phyloP scores from a whole-genome alignment of 2,888 invertebrate genomes.

The Prosapia bicincta region DNA sequence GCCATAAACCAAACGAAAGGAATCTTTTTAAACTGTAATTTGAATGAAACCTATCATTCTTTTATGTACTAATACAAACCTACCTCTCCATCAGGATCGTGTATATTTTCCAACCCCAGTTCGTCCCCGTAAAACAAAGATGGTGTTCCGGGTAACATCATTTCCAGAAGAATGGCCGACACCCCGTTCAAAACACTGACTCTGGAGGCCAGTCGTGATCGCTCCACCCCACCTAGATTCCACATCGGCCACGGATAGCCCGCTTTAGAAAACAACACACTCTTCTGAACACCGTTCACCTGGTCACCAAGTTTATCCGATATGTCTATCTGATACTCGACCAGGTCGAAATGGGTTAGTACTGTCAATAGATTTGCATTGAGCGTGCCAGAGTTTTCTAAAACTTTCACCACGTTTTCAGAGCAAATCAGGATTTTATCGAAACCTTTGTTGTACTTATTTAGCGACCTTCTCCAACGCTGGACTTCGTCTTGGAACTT shows the following conservation, averaged over 20 bases:
- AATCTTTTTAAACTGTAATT: neutral
- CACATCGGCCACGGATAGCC: slow-evolving; percentile 76
- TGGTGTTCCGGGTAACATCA: slow-evolving; percentile 82
- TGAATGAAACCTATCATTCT: neutral
- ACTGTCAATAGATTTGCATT: slow-evolving; percentile 44
- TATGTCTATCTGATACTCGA: slow-evolving; percentile 65
- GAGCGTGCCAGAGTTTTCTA: slow-evolving; percentile 48
- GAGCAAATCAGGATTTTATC: slow-evolving; percentile 65
- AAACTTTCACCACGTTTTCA: slow-evolving; percentile 53
- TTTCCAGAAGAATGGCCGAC: slow-evolving; percentile 66
- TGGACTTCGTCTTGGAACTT: slow-evolving; percentile 57
- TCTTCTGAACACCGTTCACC: slow-evolving; percentile 55
- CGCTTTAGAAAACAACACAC: slow-evolving; percentile 58
- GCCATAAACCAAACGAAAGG: no score
- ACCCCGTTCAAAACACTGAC: slow-evolving; percentile 62
- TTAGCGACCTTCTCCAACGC: slow-evolving; percentile 62
- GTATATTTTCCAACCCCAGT: slow-evolving; percentile 63
- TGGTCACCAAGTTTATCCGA: slow-evolving; percentile 47
- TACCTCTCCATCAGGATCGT: slow-evolving; percentile 54
- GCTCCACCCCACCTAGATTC: slow-evolving; percentile 66
- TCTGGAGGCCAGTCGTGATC: slow-evolving; percentile 57
- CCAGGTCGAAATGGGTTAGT: slow-evolving; percentile 64
- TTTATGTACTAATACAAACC: neutral
- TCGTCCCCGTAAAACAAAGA: slow-evolving; percentile 92
- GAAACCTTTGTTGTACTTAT: slow-evolving; percentile 49